These are phyloP conservation scores for Oryzias sinensis DNA, from an alignment of 2,797 vertebrate species.

Conservation along the genomic window DNA sequence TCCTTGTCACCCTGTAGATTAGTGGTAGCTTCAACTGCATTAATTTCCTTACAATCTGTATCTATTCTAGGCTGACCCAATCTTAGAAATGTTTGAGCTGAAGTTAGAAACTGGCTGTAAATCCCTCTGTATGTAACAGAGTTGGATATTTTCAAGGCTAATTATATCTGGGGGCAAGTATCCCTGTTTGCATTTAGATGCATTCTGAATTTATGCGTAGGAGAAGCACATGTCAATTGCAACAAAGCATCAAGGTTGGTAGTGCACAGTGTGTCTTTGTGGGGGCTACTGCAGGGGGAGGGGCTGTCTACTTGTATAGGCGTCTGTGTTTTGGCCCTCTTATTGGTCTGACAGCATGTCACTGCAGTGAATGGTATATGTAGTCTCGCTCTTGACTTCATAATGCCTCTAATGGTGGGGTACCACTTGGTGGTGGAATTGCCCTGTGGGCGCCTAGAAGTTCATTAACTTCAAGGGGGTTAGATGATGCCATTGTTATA, in stretches of 20 bases:
- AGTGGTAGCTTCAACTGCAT: conserved; percentile 16
- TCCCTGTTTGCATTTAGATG: conserved; percentile 25
- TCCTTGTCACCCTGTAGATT: conserved; percentile 6
- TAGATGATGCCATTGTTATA: conserved; percentile 45
- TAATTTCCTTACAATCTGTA: conserved; percentile 19
- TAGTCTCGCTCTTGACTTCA: conserved; percentile 58
- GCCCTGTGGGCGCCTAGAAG: conserved; percentile 44
- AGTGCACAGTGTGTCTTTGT: conserved; percentile 48
- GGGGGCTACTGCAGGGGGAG: conserved; percentile 57
- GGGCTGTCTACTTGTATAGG: conserved; percentile 69
- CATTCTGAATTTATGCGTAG: conserved; percentile 36
- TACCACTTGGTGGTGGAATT: conserved; percentile 48
- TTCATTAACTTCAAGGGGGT: conserved; percentile 61
- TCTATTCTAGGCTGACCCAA: conserved; percentile 6
- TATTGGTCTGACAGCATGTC: conserved; percentile 75
- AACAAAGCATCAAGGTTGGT: conserved; percentile 60
- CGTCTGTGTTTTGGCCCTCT: conserved; percentile 58
- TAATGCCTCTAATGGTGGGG: conserved; percentile 64
- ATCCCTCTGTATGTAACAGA: conserved; percentile 1
- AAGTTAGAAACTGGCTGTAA: conserved; percentile 21
- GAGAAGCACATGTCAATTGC: conserved; percentile 59
- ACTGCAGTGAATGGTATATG: conserved; percentile 52
- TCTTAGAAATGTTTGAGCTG: conserved; percentile 8
- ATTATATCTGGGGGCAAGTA: conserved; percentile 23
- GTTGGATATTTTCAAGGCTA: conserved; percentile 27